Percentiles rank a stretch among this genome's conserved stretches.
Conservation (phyloP, 2,797 vertebrate genomes). For the Telmatherina bonti region DNA sequence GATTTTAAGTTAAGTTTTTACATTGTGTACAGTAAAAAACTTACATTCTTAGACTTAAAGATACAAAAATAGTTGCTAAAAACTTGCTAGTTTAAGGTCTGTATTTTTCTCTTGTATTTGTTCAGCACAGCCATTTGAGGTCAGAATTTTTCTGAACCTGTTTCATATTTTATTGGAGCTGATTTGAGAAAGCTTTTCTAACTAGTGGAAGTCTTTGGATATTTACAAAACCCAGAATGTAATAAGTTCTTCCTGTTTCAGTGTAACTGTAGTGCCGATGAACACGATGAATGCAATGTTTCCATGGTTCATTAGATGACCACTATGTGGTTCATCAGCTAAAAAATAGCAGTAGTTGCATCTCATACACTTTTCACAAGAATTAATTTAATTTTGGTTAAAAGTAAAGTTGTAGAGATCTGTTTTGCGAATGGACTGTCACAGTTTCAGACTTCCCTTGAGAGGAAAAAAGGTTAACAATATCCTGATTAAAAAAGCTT, state of each 20-base stretch:
- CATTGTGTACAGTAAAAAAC: slow-evolving; percentile 4
- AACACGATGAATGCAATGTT: background rate
- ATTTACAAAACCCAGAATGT: slow-evolving; percentile 12
- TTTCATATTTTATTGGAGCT: background rate
- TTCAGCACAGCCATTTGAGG: too few species aligned
- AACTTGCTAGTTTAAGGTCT: background rate
- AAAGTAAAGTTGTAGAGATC: background rate
- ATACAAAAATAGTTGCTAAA: background rate
- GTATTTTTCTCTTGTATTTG: too few species aligned
- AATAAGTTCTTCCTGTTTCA: background rate
- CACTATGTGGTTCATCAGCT: background rate
- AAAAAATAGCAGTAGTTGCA: background rate
- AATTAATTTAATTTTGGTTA: too few species aligned
- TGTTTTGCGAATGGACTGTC: background rate
- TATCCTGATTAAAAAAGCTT: background rate
- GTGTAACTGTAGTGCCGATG: background rate
- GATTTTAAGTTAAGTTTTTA: background rate
- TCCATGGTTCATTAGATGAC: background rate
- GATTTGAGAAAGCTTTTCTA: background rate
- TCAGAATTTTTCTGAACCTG: background rate
- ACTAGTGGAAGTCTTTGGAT: background rate
- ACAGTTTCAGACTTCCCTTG: background rate
- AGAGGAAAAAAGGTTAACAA: background rate
- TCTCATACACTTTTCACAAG: too few species aligned
- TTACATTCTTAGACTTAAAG: background rate